Conservation (phyloP, 2,113 vertebrate species). For the Dipodomys merriami region DNA sequence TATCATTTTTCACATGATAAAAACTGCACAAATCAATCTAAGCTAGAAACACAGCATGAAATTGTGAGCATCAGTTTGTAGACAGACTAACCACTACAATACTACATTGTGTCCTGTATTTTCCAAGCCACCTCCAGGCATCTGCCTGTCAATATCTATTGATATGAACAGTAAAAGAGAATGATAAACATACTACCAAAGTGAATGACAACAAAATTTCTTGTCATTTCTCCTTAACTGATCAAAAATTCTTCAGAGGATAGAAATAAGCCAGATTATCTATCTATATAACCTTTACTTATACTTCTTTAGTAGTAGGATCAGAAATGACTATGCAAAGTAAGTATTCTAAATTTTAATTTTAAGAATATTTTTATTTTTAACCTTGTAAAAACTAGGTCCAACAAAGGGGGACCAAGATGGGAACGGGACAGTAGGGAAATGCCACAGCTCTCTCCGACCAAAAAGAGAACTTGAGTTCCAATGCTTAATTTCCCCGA, state of each 20-base stretch:
- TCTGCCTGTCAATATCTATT: constrained; percentile 11
- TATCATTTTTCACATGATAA: not conserved
- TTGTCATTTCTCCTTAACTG: not conserved
- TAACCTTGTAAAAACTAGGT: constrained; percentile 6
- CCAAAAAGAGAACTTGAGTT: no score
- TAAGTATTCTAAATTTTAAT: not conserved
- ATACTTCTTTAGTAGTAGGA: constrained; percentile 11
- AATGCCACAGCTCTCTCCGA: no score
- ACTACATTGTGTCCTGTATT: not conserved
- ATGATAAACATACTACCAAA: not conserved
- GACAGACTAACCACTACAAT: not conserved
- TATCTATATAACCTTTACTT: constrained; percentile 4
- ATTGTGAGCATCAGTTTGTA: not conserved
- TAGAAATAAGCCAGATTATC: constrained; percentile 8
- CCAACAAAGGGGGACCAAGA: no score
- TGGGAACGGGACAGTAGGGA: no score
- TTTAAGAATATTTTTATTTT: constrained; percentile 12
- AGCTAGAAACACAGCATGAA: not conserved
- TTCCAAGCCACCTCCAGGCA: not conserved
- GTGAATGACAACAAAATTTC: not conserved
- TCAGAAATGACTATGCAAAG: constrained; percentile 11
- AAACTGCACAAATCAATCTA: not conserved
- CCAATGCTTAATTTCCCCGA: no score
- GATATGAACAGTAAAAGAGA: not conserved
- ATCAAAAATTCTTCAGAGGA: not conserved